Conservation (phyloP, 2,888 invertebrate genomes). For the Tinea pellionella region DNA sequence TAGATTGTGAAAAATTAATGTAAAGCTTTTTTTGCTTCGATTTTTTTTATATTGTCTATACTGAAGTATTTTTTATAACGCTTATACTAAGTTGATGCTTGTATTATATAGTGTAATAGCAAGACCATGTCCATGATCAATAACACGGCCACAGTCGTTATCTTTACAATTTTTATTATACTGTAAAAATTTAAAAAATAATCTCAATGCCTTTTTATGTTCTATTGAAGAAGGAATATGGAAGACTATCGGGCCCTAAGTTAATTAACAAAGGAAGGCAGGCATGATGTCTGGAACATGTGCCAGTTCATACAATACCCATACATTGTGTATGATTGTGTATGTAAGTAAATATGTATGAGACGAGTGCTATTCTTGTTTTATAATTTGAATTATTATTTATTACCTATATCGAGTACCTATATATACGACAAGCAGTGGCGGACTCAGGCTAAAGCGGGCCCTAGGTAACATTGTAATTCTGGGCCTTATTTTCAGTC, state of each 20-base stretch:
- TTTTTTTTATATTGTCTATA: too few species aligned
- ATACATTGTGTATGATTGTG: constrained; percentile 13
- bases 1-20: background rate
- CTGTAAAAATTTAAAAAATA: background rate
- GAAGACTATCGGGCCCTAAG: constrained; percentile 31
- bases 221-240: constrained; percentile 38
- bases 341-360: background rate
- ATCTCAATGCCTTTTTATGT: constrained; percentile 32
- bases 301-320: constrained; percentile 22
- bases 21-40: background rate
- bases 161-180: too few species aligned
- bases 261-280: constrained; percentile 55
- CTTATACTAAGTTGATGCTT: too few species aligned
- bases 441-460: too few species aligned
- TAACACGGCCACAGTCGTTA: too few species aligned
- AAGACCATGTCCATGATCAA: too few species aligned
- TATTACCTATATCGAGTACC: background rate
- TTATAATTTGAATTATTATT: background rate
- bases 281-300: constrained; percentile 36
- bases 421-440: too few species aligned
- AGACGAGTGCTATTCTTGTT: background rate
- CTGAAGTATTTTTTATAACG: too few species aligned
- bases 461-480: too few species aligned
- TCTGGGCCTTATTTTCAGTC: too few species aligned
- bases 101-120: too few species aligned